phyloP scores from a whole-genome alignment of 2,888 invertebrate species.

The Cinara cedri region DNA sequence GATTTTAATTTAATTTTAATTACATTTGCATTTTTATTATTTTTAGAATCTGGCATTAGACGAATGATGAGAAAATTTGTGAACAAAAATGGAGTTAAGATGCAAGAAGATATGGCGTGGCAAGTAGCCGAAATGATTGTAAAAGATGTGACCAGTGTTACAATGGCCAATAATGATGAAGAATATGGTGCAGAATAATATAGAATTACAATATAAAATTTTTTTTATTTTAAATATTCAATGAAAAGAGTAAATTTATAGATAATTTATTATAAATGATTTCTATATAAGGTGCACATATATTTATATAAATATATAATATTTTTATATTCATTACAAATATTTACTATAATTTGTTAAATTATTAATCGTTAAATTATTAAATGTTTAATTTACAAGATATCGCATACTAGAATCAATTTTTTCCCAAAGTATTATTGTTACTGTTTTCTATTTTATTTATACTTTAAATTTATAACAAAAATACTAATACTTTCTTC shows the following conservation, averaged over 20 bases:
- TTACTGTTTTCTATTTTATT: constrained; percentile 21
- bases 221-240: not conserved
- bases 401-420: constrained; percentile 11
- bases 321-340: constrained; percentile 44
- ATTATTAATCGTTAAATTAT: constrained; percentile 43
- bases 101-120: constrained; percentile 95
- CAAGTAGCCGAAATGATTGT: constrained; percentile 97
- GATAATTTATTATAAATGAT: constrained; percentile 16
- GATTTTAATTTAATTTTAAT: constrained; percentile 29
- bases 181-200: constrained; percentile 52
- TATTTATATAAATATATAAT: constrained; percentile 21
- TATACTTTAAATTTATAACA: not conserved
- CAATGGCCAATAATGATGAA: constrained; percentile 66
- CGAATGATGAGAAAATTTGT: constrained; percentile 80
- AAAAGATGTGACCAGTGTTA: constrained; percentile 89
- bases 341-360: constrained; percentile 47
- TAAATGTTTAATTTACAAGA: constrained; percentile 45
- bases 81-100: constrained; percentile 69
- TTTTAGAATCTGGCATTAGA: constrained; percentile 65
- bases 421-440: constrained; percentile 19
- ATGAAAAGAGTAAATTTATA: constrained; percentile 29
- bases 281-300: not conserved
- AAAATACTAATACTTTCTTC: no score
- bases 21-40: constrained; percentile 10
- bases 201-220: not conserved